Conservation (phyloP, 1,140 invertebrate genomes). For the Nephotettix cincticeps region DNA sequence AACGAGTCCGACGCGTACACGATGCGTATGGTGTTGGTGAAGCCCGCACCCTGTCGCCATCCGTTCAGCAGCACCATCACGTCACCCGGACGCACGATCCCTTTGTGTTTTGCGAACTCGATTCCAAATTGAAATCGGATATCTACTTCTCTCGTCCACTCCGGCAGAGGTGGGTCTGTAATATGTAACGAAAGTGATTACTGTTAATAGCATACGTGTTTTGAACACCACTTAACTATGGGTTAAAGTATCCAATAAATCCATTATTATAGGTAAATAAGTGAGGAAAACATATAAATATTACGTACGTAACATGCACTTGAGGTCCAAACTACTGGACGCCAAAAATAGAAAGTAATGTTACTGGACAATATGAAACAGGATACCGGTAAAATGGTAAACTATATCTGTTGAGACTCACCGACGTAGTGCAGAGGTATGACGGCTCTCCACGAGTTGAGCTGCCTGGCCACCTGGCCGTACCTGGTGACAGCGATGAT, state of each 20-base stretch:
- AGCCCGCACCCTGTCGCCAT: slow-evolving; percentile 70
- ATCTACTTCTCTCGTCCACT: slow-evolving; percentile 71
- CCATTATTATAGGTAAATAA: too few relatives aligned
- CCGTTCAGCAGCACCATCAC: slow-evolving; percentile 71
- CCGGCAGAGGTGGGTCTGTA: slow-evolving; percentile 48
- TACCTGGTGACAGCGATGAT: slow-evolving; percentile 94
- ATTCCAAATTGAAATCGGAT: slow-evolving; percentile 64
- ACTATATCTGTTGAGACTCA: not conserved
- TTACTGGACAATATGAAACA: too few relatives aligned
- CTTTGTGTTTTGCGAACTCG: slow-evolving; percentile 59
- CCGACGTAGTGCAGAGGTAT: slow-evolving; percentile 22
- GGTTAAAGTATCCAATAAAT: too few relatives aligned
- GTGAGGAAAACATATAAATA: too few relatives aligned
- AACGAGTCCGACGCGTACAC: slow-evolving; percentile 51
- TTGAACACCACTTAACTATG: too few relatives aligned
- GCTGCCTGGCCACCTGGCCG: slow-evolving; percentile 85
- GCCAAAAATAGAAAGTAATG: too few relatives aligned
- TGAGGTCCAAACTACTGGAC: too few relatives aligned
- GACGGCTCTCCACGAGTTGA: slow-evolving; percentile 74
- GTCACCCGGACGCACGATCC: slow-evolving; percentile 65
- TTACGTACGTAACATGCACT: too few relatives aligned
- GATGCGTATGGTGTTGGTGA: slow-evolving; percentile 75
- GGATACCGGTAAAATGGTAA: too few relatives aligned
- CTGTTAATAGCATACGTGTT: too few relatives aligned
- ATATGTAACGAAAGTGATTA: too few relatives aligned